Percentiles rank a stretch among this genome's conserved stretches.
Conservation (phyloP, 2,888 invertebrate species). For the Cynaeus angustus region DNA sequence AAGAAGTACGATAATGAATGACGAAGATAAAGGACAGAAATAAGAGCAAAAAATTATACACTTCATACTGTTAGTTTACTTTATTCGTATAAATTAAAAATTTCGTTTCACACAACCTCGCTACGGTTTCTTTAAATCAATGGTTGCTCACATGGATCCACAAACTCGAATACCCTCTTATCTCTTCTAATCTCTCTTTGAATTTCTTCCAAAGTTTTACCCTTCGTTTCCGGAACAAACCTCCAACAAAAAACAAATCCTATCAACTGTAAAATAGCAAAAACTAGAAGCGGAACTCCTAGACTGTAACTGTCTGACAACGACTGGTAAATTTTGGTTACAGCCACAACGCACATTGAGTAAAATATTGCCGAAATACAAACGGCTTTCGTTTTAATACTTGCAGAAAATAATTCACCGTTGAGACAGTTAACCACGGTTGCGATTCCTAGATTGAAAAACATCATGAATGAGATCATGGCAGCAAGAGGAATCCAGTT, state of each 20-base stretch:
- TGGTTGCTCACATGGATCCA: not conserved
- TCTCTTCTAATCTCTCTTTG: conserved; percentile 62
- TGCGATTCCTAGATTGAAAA: conserved; percentile 58
- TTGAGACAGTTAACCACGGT: conserved; percentile 58
- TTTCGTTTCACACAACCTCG: too few relatives aligned
- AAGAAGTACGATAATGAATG: too few relatives aligned
- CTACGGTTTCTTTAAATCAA: not conserved
- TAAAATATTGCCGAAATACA: conserved; percentile 61
- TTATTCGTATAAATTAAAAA: too few relatives aligned
- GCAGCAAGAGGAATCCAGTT: conserved; percentile 58
- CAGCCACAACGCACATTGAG: conserved; percentile 58
- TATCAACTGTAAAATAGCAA: conserved; percentile 55
- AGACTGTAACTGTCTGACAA: conserved; percentile 60
- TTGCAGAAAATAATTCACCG: conserved; percentile 62
- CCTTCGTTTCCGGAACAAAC: conserved; percentile 66
- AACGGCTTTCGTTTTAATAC: conserved; percentile 64
- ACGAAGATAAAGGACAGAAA: too few relatives aligned
- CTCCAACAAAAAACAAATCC: conserved; percentile 59
- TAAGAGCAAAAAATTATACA: too few relatives aligned
- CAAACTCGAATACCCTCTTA: not conserved
- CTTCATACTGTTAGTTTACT: too few relatives aligned
- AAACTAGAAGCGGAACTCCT: conserved; percentile 62
- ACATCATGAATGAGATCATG: conserved; percentile 56
- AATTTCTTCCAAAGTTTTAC: conserved; percentile 66
- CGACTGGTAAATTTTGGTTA: conserved; percentile 64